Evolutionary conservation across 2,113 vertebrate species (phyloP).

Genomic region (Rhodinocichla rosea): DNA sequence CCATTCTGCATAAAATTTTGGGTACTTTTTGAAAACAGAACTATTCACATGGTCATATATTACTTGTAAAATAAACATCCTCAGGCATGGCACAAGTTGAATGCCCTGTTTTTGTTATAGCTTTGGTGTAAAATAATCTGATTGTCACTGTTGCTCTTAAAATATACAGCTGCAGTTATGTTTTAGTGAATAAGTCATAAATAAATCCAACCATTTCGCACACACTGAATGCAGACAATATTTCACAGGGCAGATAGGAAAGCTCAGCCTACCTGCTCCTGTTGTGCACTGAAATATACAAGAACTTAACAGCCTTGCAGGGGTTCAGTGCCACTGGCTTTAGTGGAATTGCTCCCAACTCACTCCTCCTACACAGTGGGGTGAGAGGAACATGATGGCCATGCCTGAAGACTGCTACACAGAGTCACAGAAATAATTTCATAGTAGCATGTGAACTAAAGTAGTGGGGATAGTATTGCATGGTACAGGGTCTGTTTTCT

Average conservation of each 20-base stretch:
- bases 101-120: background rate
- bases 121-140: background rate
- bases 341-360: background rate
- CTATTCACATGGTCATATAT: background rate
- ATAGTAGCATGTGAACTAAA: background rate
- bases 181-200: background rate
- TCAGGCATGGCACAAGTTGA: background rate
- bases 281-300: background rate
- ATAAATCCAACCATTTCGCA: background rate
- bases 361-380: background rate
- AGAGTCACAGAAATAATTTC: background rate
- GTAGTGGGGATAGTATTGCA: background rate
- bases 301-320: background rate
- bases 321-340: background rate
- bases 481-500: background rate
- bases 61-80: background rate
- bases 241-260: background rate
- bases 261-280: background rate
- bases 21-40: background rate
- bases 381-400: background rate
- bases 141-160: background rate
- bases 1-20: background rate
- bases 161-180: background rate
- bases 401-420: background rate
- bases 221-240: background rate